A percentile compares a stretch with the other conserved stretches of the same genome.
These are phyloP conservation scores for Tapirus indicus DNA, from an alignment of 2,797 vertebrate genomes.

Conservation along the genomic window DNA sequence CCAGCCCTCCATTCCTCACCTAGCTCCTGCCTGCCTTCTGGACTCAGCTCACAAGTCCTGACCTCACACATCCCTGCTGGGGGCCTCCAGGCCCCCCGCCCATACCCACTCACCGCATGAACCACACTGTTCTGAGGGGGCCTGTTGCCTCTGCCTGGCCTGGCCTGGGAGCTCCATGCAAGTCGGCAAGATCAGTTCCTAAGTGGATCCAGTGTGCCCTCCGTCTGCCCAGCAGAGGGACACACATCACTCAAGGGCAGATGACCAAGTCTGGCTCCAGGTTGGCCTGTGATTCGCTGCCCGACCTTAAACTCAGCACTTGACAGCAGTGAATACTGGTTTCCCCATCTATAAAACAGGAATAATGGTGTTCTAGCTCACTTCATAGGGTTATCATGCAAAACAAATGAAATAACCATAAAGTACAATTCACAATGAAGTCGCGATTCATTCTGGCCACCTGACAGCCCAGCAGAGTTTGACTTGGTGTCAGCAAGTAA, in stretches of 20 bases:
- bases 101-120: not conserved
- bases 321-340: not conserved
- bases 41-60: accelerated
- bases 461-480: not conserved
- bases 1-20: not conserved
- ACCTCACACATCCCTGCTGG: too few species aligned
- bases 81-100: not conserved
- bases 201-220: accelerated
- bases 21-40: not conserved
- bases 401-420: not conserved
- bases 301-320: not conserved
- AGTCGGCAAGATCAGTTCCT: accelerated
- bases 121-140: not conserved
- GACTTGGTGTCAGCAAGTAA: not conserved
- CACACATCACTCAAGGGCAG: accelerated
- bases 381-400: not conserved
- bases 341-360: not conserved
- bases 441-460: not conserved
- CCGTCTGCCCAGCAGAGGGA: not conserved
- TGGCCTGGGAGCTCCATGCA: accelerated
- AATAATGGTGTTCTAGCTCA: accelerated
- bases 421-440: not conserved
- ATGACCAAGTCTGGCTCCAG: accelerated
- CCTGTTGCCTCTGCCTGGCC: not conserved
- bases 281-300: not conserved